phyloP scores from a whole-genome alignment of 1,140 invertebrate genomes.

The Zeugodacus cucurbitae region DNA sequence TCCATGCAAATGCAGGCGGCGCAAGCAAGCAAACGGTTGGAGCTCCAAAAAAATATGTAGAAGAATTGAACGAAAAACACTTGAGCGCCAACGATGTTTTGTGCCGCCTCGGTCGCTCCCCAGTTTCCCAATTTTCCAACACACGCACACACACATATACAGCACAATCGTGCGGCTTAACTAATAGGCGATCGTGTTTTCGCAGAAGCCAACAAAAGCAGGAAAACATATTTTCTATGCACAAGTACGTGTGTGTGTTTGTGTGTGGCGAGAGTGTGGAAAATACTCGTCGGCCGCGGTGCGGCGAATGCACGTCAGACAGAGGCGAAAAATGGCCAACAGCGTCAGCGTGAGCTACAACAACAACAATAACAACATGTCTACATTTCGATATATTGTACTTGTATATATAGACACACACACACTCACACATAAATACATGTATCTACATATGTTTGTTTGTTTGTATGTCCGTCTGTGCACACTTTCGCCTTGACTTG shows the following conservation, averaged over 20 bases:
- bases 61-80: not conserved
- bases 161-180: not conserved
- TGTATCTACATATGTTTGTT: no score
- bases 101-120: not conserved
- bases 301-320: not conserved
- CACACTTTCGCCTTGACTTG: slow-evolving; percentile 18
- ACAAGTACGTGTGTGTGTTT: not conserved
- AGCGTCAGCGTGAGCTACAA: not conserved
- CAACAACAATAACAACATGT: not conserved
- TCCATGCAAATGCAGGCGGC: not conserved
- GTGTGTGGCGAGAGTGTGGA: not conserved
- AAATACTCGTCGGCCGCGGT: not conserved
- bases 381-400: not conserved
- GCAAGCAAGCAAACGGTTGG: not conserved
- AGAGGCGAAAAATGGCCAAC: not conserved
- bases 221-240: not conserved
- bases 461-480: not conserved
- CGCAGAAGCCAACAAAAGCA: not conserved
- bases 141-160: not conserved
- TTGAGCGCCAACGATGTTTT: not conserved
- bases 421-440: not conserved
- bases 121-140: not conserved
- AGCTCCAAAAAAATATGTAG: not conserved
- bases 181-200: slow-evolving; percentile 35
- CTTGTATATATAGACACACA: not conserved